Conservation (phyloP, 2,797 vertebrate genomes). For the Takifugu ocellatus region DNA sequence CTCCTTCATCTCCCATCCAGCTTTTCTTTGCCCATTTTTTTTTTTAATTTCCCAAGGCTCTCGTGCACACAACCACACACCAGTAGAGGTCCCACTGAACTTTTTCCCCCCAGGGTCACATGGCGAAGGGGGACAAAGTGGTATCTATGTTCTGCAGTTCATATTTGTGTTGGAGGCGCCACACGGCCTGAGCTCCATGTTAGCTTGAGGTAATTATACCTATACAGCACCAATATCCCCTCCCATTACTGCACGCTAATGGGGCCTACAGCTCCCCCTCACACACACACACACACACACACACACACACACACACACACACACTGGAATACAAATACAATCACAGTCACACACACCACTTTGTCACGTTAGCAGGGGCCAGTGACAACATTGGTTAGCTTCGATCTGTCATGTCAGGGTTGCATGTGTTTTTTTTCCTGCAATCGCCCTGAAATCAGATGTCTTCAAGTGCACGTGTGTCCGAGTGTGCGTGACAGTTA, state of each 20-base stretch:
- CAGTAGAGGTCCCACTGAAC: slow-evolving; percentile 48
- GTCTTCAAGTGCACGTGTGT: slow-evolving; percentile 11
- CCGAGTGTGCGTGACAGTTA: slow-evolving; percentile 16
- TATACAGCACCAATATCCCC: slow-evolving; percentile 73
- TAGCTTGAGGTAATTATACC: slow-evolving; percentile 72
- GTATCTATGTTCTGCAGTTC: slow-evolving; percentile 67
- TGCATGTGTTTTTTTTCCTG: slow-evolving; percentile 58
- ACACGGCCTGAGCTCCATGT: slow-evolving; percentile 65
- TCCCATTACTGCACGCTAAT: slow-evolving; percentile 71
- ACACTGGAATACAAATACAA: slow-evolving; percentile 39
- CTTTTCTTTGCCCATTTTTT: slow-evolving; percentile 22
- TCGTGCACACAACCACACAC: slow-evolving; percentile 14
- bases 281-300: slow-evolving; percentile 1
- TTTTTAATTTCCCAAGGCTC: slow-evolving; percentile 39
- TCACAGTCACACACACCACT: slow-evolving; percentile 57
- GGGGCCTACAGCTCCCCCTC: slow-evolving; percentile 49
- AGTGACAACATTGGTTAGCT: slow-evolving; percentile 70
- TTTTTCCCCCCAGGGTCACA: slow-evolving; percentile 53
- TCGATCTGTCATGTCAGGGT: slow-evolving; percentile 58
- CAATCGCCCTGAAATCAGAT: slow-evolving; percentile 39
- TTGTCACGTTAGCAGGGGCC: slow-evolving; percentile 47
- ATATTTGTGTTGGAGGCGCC: slow-evolving; percentile 74
- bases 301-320: slow-evolving; percentile 23
- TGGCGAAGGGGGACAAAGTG: slow-evolving; percentile 65
- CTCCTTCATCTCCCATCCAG: background rate